Evolutionary conservation across 2,113 vertebrate species (phyloP).

Genomic region (Seriola aureovittata): DNA sequence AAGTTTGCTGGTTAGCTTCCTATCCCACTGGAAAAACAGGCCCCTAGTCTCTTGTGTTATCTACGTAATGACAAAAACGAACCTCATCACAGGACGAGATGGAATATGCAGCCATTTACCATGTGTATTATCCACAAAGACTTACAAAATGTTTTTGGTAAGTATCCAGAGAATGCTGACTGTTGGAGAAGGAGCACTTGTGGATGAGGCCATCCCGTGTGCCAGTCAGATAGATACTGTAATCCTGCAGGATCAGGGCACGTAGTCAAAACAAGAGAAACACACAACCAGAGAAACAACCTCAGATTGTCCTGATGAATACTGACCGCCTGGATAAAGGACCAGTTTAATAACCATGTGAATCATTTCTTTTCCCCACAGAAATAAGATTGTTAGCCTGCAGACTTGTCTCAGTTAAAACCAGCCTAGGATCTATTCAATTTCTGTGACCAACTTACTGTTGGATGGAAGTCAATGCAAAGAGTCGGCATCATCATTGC

Average conservation of each 20-base stretch:
- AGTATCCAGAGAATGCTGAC: conserved; percentile 85
- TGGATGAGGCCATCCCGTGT: conserved; percentile 91
- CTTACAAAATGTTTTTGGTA: conserved; percentile 90
- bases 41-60: too few species aligned
- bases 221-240: conserved; percentile 87
- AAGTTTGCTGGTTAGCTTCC: too few species aligned
- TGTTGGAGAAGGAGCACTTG: conserved; percentile 86
- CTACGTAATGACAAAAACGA: too few species aligned
- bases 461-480: conserved; percentile 90
- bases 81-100: too few species aligned
- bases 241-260: conserved; percentile 82
- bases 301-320: background rate
- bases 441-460: conserved; percentile 74
- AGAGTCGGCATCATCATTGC: conserved; percentile 84
- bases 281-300: background rate
- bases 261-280: background rate
- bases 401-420: background rate
- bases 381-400: background rate
- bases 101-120: too few species aligned
- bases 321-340: background rate
- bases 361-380: background rate
- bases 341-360: background rate
- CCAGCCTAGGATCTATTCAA: background rate
- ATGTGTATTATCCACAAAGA: background rate
- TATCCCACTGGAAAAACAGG: too few species aligned